These are phyloP conservation scores for Cichladusa arquata DNA, from an alignment of 2,113 vertebrate species.

Conservation along the genomic window DNA sequence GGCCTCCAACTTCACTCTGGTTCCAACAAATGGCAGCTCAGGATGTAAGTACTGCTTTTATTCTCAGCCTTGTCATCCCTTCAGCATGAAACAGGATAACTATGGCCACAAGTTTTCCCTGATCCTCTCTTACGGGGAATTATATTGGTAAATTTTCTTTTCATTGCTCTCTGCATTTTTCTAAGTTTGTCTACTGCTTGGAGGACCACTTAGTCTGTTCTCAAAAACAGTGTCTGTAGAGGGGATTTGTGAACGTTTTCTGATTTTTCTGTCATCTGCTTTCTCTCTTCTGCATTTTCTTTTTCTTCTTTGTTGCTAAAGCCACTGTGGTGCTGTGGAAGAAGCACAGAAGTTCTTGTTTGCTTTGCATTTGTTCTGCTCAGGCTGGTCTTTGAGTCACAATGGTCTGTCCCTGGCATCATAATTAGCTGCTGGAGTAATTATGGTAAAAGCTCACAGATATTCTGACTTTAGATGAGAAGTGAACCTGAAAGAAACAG, in stretches of 20 bases:
- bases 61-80: background rate
- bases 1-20: constrained; percentile 90
- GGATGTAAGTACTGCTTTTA: constrained; percentile 84
- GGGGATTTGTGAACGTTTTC: background rate
- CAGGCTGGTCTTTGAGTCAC: constrained; percentile 39
- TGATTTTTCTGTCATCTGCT: background rate
- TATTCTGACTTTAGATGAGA: constrained; percentile 9
- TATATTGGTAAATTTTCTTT: background rate
- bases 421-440: constrained; percentile 59
- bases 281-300: background rate
- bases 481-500: constrained; percentile 24
- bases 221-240: background rate
- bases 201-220: background rate
- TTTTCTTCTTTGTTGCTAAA: constrained; percentile 25
- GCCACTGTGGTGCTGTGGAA: background rate
- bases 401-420: background rate
- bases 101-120: background rate
- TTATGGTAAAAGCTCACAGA: background rate
- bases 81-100: background rate
- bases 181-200: background rate
- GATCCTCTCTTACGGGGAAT: background rate
- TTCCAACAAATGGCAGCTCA: constrained; percentile 90
- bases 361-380: constrained; percentile 47
- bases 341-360: constrained; percentile 36
- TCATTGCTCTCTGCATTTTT: background rate